Evolutionary conservation across 1,140 invertebrate genomes (phyloP), one percentile per base, ranked within the genome.

Genomic region (Heliconius nattereri): DNA sequence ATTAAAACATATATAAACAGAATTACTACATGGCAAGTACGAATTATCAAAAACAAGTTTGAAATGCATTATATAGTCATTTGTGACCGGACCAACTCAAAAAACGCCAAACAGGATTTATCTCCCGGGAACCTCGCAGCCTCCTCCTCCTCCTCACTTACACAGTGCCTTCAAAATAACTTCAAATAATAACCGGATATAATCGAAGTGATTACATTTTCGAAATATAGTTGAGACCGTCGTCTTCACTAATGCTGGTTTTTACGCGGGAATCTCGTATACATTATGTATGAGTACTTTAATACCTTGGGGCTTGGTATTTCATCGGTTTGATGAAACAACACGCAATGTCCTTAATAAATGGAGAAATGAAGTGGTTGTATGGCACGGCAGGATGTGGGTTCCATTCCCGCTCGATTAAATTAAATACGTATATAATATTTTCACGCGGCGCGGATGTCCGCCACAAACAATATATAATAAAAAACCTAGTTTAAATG

Each of bases 51-150:
- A 71, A 83, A 84, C 81, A 66, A 76, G 78, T 81, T 79, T 78
- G 32, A 77, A 83, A 79, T 76, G 79, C 82, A 85, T 85, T 85
- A 83, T 85, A 83, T 81, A 85, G 82, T 85, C 82, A 85, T 85
- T 85, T 85, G 84, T 79, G 82, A 81, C 71, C 70, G 80, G 80
- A 81, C 78, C 84, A 60, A 76, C 80, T 83, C 52, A 75, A 75
- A 75, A 75, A 75, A 81, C 73, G 45, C 79, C 84, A 83, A 85
- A 85, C 84, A 73, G 84, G 84, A 85, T 85, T 85, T 82, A 85
- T 85, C 37, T 35, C 66, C 76, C 49, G 57, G 79, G 82, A 80
- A 83, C 75, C 66, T 71, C 60, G 60, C 57, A 20, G 52, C 60
- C 60, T 66, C 9, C 60, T 29, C 23, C 13, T 26, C 60, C 60